Base-by-base conservation (phyloP, 1,140 invertebrate genomes). In the Tenebrio molitor region DNA sequence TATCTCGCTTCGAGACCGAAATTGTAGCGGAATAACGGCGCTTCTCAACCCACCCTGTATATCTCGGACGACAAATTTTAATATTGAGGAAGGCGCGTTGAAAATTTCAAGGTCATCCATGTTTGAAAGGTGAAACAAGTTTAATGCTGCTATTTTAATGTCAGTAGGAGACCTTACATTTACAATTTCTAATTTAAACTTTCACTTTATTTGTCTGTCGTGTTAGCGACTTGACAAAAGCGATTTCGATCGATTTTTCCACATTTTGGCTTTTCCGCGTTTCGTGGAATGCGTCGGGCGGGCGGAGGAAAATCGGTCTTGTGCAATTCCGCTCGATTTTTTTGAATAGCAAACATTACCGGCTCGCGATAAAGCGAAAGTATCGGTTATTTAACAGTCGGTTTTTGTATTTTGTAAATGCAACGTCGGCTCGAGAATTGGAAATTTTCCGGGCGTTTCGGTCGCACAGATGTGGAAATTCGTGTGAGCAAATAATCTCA, bases 171-270 rank as follows among this genome's bases (percentile, higher is more conserved):
- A 75, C 74, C 74, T 75, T 75, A 69, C 44, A 19, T 50, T 50
- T 50, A 74, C 64, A 72, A 70, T 68, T 73, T 73, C 74, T 73
- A 75, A 75, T 67, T 63, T 73, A 66, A 36, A 75, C 74, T 75
- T 75, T 75, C 74, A 75, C 74, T 75, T 75, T 75, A 68, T 74
- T 74, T 63, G 65, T 70, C 29, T 68, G 63, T 12, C 42, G 14
- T 8, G 23, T 50, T 42, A 46, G 62, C 21, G 25, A 29, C 12
- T 33, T 33, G 14, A 46, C 67, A 21, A 33, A 23, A 25, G 36
- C 23, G 12, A 65, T 41, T 33, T 16, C 10, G n/a, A 53, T 29
- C n/a, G n/a, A 53, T 7, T 12, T 23, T 10, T 14, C 10, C 12
- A 53, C 23, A 16, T 53, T 19, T 19, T 70, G 7, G 10, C 14